Conservation (phyloP, 2,888 invertebrate species). For the Bembecia ichneumoniformis region DNA sequence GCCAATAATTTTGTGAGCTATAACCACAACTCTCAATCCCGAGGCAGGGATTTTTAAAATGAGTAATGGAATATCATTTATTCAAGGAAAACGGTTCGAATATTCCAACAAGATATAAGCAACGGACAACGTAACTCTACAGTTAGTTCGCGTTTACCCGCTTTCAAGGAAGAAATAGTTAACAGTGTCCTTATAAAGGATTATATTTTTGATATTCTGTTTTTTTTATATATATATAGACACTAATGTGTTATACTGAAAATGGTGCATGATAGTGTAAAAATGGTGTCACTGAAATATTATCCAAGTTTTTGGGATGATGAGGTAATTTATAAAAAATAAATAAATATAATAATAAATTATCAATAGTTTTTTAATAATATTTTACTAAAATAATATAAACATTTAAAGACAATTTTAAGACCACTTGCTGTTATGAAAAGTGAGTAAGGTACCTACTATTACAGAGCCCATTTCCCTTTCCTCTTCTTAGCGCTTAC, state of each 20-base stretch:
- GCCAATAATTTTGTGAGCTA: no score
- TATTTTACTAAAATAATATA: no score
- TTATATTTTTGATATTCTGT: background rate
- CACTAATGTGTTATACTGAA: slow-evolving; percentile 2
- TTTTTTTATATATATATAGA: no score
- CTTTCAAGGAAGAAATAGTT: slow-evolving; percentile 4
- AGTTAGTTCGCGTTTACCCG: slow-evolving; percentile 1
- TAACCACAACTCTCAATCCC: no score
- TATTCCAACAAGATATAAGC: slow-evolving; percentile 3
- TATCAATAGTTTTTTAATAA: no score
- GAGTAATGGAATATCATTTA: background rate
- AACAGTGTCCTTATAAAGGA: background rate
- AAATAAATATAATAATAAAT: no score
- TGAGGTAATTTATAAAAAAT: slow-evolving; percentile 8
- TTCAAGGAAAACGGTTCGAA: slow-evolving; percentile 4
- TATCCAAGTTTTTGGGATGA: slow-evolving; percentile 8
- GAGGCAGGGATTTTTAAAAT: background rate
- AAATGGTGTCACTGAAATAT: slow-evolving; percentile 15
- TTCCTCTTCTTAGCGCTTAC: no score
- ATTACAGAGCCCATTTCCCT: no score
- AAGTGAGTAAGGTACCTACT: no score
- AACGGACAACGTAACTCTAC: background rate
- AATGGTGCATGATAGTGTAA: slow-evolving; percentile 12
- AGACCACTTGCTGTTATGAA: no score
- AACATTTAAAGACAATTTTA: no score